Evolutionary conservation across 2,888 invertebrate species (phyloP), one percentile per base, ranked within the genome.

Genomic region (Oligia fasciuncula): DNA sequence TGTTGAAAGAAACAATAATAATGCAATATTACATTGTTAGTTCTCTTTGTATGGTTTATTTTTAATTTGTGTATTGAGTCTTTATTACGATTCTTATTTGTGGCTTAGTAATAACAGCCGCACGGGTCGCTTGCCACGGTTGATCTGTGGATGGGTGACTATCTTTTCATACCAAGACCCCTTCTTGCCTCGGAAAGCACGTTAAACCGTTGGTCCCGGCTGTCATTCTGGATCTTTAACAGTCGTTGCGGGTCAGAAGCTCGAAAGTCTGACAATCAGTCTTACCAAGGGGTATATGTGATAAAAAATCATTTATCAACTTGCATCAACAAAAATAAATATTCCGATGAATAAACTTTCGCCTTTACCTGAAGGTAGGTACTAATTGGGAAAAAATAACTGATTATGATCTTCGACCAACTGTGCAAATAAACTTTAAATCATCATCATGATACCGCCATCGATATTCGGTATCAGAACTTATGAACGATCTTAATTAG

Each of bases 401-500:
- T 77, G 72, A 79, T 85, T 62, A 65, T 68, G 4, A 65, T 62
- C 68, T 67, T 54, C 40, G 19, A 14, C 23, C 69, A 73, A 70
- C 76, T 74, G 79, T 13, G 57, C 80, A 85, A 83, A 85, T 40
- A 79, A 77, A 75, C 46, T 6, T 69, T 85, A 69, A 79, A 77
- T 62, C 51, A 85, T 43, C 54, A 19, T 63, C 66, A 74, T 68
- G 62, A 85, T 76, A 83, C 72, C 72, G 57, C 17, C 65, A 65
- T 73, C 51, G 46, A 83, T 83, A 80, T 66, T 57, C 68, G 40
- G 67, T 75, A 79, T 74, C 68, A 57, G 63, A 43, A 57, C 83
- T 85, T 85, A 85, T 85, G 76, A 75, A 35, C 63, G 17, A 83
- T 83, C 86, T 85, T 85, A 83, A 85, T 83, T 67, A 80, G 29